Evolutionary conservation across 2,113 vertebrate species (phyloP), one percentile per base, ranked within the genome.

Genomic region (Addax nasomaculatus): DNA sequence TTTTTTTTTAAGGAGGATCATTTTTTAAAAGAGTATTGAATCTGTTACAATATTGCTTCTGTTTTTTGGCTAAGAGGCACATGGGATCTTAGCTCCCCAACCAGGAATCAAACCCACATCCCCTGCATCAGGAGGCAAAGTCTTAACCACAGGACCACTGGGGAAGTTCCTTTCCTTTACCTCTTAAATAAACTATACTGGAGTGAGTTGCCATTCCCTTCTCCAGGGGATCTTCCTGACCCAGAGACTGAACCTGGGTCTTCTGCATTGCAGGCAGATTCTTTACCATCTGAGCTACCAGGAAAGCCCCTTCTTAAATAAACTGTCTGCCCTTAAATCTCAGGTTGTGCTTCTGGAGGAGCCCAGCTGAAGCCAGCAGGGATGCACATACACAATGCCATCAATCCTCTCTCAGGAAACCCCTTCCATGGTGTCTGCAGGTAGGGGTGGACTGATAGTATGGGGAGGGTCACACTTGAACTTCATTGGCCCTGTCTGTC

Each of bases 311-410:
- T 27, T 43, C 64, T 45, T 83, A 80, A 53, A 70, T 85, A 83
- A 85, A 78, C 19, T 47, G 33, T 15, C 12, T 89, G 36, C 29
- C 45, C 57, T 94, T 70, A 60, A 90, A 62, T 88, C 45, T 89
- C 47, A 89, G 73, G 14, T 43, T 81, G 43, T 94, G 51, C 73
- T 92, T 90, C 76, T 92, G 45, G n/a, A 27, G 53, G 36, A 76
- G 21, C 12, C 70, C 45, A 81, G 10, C 30, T 43, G 6, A 84
- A 92, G 30, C 43, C 6, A 29, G 30, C 29, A 57, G 83, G 91
- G 23, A 86, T 36, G 6, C 1, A 1, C 0, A 23, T 30, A 10
- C 1, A 25, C 27, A 57, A 21, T 14, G 45, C 17, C 43, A 2
- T 5, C 11, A 39, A 4, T 0, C 33, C 14, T 27, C n/a, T 62